These are phyloP conservation scores for Drosophila testacea DNA, from an alignment of 2,888 invertebrate species.

Conservation along the genomic window DNA sequence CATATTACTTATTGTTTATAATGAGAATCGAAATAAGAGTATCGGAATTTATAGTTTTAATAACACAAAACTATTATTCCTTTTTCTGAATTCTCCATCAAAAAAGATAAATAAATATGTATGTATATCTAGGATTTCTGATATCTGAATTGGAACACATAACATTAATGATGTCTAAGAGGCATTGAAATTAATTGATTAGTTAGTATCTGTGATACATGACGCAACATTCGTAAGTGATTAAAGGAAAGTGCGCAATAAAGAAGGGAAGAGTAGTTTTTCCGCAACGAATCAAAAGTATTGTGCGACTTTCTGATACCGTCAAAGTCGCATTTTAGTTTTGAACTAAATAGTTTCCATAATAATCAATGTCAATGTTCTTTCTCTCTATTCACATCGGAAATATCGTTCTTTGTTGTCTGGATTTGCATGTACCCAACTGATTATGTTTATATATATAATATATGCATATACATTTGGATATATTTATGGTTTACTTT, in stretches of 20 bases:
- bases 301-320: constrained; percentile 25
- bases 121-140: neutral
- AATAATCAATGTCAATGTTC: constrained; percentile 8
- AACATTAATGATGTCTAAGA: neutral
- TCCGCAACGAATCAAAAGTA: constrained; percentile 1
- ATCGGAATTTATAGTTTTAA: no score
- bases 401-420: constrained; percentile 46
- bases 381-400: constrained; percentile 8
- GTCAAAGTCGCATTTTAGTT: neutral
- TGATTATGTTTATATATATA: constrained; percentile 13
- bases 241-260: neutral
- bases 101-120: neutral
- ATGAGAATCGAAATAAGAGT: no score
- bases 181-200: neutral
- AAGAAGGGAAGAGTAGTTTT: neutral
- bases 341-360: constrained; percentile 16
- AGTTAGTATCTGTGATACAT: neutral
- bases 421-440: constrained; percentile 20
- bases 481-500: no score
- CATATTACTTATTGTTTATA: no score
- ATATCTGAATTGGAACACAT: neutral
- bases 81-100: no score
- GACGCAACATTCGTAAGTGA: no score
- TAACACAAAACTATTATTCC: no score
- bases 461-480: neutral